Conservation (phyloP, 1,140 invertebrate species). For the Drosophila mauritiana region DNA sequence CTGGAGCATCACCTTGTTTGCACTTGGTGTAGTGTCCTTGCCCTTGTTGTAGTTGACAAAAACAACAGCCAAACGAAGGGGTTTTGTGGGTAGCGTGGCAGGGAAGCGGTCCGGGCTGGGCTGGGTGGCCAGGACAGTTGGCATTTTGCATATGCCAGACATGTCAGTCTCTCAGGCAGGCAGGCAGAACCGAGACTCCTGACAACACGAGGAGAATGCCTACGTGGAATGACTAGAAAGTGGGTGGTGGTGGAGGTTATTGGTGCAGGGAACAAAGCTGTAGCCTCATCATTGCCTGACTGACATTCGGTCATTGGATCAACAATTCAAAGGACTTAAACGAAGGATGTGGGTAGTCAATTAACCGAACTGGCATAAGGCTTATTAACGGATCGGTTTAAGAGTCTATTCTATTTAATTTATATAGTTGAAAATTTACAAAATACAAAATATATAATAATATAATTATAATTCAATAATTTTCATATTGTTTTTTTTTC, state of each 20-base stretch:
- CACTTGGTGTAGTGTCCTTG: slow-evolving; percentile 67
- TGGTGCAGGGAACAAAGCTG: slow-evolving; percentile 5
- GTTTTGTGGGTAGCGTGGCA: neutral
- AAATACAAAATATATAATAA: no score
- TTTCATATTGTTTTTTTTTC: no score
- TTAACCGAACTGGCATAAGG: neutral
- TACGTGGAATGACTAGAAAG: slow-evolving; percentile 25
- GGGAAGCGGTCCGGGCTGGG: neutral
- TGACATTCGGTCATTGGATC: slow-evolving; percentile 51
- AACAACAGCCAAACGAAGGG: slow-evolving; percentile 24
- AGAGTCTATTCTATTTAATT: neutral
- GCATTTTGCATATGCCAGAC: slow-evolving; percentile 74
- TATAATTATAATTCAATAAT: no score
- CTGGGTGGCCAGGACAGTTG: slow-evolving; percentile 40
- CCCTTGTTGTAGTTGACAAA: slow-evolving; percentile 61
- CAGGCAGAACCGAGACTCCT: slow-evolving; percentile 9
- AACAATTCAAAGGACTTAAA: slow-evolving; percentile 12
- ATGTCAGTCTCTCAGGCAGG: slow-evolving; percentile 48
- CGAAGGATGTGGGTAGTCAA: neutral
- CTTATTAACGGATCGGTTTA: slow-evolving; percentile 3
- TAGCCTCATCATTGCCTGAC: slow-evolving; percentile 20
- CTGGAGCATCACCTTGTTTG: slow-evolving; percentile 67
- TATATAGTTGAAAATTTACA: no score
- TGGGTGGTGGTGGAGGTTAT: neutral
- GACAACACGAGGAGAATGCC: slow-evolving; percentile 39